phyloP scores from a whole-genome alignment of 2,888 invertebrate genomes.

The Nesidiocoris tenuis region DNA sequence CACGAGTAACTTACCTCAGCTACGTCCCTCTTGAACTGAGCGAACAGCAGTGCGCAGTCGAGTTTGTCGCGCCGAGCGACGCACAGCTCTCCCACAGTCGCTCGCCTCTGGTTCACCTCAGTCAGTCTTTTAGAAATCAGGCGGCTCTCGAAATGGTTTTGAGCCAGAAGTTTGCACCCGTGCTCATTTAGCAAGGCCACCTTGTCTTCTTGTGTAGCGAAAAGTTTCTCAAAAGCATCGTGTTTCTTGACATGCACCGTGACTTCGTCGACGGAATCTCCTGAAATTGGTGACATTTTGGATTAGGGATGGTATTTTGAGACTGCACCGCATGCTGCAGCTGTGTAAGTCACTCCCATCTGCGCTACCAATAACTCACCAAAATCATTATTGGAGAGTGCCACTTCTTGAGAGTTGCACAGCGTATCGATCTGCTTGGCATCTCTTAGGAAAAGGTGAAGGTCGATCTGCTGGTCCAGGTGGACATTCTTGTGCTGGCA shows the following conservation, averaged over 20 bases:
- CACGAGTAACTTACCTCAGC: constrained; percentile 61
- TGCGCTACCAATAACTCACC: too few relatives aligned
- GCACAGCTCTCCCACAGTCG: constrained; percentile 67
- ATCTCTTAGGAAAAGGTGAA: constrained; percentile 92
- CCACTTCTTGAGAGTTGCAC: constrained; percentile 83
- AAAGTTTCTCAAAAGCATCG: constrained; percentile 89
- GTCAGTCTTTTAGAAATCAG: constrained; percentile 73
- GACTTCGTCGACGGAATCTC: constrained; percentile 83
- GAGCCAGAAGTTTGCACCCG: constrained; percentile 80
- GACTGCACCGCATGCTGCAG: too few relatives aligned
- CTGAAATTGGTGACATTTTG: too few relatives aligned
- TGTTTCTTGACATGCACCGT: constrained; percentile 87
- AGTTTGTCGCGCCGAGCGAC: constrained; percentile 67
- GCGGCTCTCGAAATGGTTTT: constrained; percentile 86
- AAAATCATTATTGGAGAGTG: constrained; percentile 57
- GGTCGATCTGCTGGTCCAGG: constrained; percentile 85
- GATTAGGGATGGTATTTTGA: too few relatives aligned
- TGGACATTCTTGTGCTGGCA: constrained; percentile 89
- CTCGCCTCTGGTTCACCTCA: constrained; percentile 71
- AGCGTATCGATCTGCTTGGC: constrained; percentile 88
- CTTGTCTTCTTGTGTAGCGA: constrained; percentile 86
- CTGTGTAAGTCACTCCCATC: too few relatives aligned
- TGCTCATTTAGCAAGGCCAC: constrained; percentile 76
- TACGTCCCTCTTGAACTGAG: constrained; percentile 89
- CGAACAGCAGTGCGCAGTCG: constrained; percentile 76